Evolutionary conservation across 2,113 vertebrate genomes (phyloP).

Genomic region (Spermophilus dauricus): DNA sequence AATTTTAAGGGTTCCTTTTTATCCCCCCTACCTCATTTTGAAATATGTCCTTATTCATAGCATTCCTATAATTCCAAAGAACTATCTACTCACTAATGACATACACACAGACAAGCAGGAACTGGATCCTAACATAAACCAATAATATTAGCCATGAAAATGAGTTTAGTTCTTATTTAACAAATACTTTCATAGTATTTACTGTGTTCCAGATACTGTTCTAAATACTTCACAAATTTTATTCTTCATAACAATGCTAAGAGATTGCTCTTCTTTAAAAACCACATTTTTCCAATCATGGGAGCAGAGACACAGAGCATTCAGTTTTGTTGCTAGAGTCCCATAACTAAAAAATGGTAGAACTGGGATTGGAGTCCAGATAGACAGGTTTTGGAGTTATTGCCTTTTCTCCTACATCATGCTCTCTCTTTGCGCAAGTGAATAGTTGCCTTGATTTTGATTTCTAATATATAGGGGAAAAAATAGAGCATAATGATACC

Average conservation of each 20-base stretch:
- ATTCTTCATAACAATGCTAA: neutral
- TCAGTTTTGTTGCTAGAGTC: neutral
- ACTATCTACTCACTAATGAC: neutral
- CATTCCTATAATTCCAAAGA: slow-evolving; percentile 40
- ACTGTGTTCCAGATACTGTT: neutral
- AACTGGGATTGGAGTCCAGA: neutral
- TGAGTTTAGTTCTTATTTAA: slow-evolving; percentile 24
- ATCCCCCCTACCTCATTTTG: slow-evolving; percentile 8
- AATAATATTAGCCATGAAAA: neutral
- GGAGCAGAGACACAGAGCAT: neutral
- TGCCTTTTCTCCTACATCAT: neutral
- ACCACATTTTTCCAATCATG: neutral
- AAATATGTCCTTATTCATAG: slow-evolving; percentile 2
- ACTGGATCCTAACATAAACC: neutral
- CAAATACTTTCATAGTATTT: neutral
- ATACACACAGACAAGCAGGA: neutral
- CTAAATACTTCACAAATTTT: neutral
- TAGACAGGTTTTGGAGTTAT: neutral
- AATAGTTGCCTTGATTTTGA: neutral
- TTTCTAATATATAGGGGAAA: neutral
- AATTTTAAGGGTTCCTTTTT: slow-evolving; percentile 12
- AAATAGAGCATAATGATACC: neutral
- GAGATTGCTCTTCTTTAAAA: neutral
- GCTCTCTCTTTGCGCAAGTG: neutral
- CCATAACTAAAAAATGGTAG: neutral